Evolutionary conservation across 2,113 vertebrate species (phyloP).

Genomic region (Panthera tigris): DNA sequence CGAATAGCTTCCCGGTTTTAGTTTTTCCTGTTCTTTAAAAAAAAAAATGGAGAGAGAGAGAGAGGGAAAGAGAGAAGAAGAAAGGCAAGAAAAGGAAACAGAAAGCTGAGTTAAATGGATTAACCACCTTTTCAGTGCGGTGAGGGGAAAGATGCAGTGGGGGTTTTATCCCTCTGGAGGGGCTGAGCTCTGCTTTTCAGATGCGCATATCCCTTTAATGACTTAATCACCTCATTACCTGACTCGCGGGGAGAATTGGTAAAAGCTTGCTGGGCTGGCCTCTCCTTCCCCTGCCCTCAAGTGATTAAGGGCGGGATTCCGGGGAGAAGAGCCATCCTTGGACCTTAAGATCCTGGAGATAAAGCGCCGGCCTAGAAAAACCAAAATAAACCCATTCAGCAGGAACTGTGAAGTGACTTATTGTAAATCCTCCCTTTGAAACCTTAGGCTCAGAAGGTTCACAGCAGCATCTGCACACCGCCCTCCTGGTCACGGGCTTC

Average conservation of each 20-base stretch:
- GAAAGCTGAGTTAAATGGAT: slow-evolving; percentile 91
- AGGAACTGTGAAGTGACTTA: slow-evolving; percentile 75
- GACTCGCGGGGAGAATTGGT: slow-evolving; percentile 89
- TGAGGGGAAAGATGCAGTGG: slow-evolving; percentile 77
- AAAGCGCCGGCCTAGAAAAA: slow-evolving; percentile 76
- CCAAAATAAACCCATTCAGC: slow-evolving; percentile 77
- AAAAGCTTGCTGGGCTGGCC: slow-evolving; percentile 88
- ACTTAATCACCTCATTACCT: slow-evolving; percentile 98
- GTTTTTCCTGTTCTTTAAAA: slow-evolving; percentile 83
- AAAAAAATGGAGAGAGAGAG: background rate
- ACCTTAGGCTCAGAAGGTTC: background rate
- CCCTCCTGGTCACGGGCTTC: accelerated
- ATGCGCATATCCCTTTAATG: slow-evolving; percentile 90
- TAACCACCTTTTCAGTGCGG: slow-evolving; percentile 90
- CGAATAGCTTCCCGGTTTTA: slow-evolving; percentile 90
- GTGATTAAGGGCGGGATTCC: slow-evolving; percentile 82
- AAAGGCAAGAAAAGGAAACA: background rate
- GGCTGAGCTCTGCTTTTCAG: slow-evolving; percentile 89
- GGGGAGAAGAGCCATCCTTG: background rate
- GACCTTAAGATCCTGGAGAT: slow-evolving; percentile 69
- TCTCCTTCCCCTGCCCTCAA: slow-evolving; percentile 84
- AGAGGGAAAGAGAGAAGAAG: too few relatives aligned
- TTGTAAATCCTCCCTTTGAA: slow-evolving; percentile 73
- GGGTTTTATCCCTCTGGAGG: slow-evolving; percentile 90
- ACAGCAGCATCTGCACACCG: accelerated